Evolutionary conservation across 2,113 vertebrate species (phyloP).

Genomic region (Collichthys lucidus): DNA sequence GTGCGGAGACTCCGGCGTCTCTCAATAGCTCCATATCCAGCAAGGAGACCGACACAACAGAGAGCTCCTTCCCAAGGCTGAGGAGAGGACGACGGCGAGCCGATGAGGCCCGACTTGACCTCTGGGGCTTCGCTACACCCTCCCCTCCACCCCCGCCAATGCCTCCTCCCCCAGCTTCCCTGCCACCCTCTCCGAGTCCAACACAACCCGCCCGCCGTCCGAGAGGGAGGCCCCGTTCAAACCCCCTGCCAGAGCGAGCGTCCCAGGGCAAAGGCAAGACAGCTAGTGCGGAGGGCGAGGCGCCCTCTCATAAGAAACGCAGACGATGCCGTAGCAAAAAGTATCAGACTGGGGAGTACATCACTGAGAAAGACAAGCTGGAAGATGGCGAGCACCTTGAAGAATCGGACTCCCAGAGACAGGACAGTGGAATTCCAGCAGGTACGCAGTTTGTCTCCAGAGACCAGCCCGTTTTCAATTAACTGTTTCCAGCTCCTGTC

Average conservation of each 20-base stretch:
- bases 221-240: slow-evolving; percentile 83
- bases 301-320: slow-evolving; percentile 88
- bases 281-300: slow-evolving; percentile 53
- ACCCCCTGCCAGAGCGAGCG: slow-evolving; percentile 69
- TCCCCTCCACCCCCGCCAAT: slow-evolving; percentile 75
- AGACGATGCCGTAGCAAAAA: slow-evolving; percentile 92
- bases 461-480: slow-evolving; percentile 4
- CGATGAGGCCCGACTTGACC: slow-evolving; percentile 80
- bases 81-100: slow-evolving; percentile 81
- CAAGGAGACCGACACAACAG: slow-evolving; percentile 67
- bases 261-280: slow-evolving; percentile 64
- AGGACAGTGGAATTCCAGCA: slow-evolving; percentile 84
- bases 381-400: slow-evolving; percentile 78
- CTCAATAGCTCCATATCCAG: slow-evolving; percentile 46
- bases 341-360: slow-evolving; percentile 95
- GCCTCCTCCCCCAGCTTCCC: slow-evolving; percentile 54
- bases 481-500: slow-evolving; percentile 6
- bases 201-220: slow-evolving; percentile 75
- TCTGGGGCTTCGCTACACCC: slow-evolving; percentile 83
- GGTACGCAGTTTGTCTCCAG: slow-evolving; percentile 57
- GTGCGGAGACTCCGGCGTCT: slow-evolving; percentile 47
- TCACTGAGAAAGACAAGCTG: slow-evolving; percentile 89
- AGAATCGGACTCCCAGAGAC: slow-evolving; percentile 72
- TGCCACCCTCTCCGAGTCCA: slow-evolving; percentile 52
- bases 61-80: slow-evolving; percentile 73